Evolutionary conservation across 2,888 invertebrate species (phyloP), one percentile per base, ranked within the genome.

Genomic region (Drosophila subquinaria): DNA sequence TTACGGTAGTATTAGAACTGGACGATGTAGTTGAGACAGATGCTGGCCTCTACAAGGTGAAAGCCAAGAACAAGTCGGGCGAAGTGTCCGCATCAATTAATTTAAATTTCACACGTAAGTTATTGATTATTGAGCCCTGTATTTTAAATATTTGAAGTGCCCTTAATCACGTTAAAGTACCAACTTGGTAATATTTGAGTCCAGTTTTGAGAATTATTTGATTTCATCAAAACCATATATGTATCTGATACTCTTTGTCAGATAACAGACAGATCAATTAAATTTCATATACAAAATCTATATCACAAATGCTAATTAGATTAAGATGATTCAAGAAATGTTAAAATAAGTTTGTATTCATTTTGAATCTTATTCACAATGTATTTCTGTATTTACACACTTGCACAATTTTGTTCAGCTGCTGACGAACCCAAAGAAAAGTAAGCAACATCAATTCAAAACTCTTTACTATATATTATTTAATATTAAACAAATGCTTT

Each of bases 61-160:
- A 97, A 94, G 98, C 98, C 89, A 98, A 97, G 94, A 98, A 98
- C 94, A 97, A 97, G 94, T 97, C 97, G 95, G 99, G 99, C 92
- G 98, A 98, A 95, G 98, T 98, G 93, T 97, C 98, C 91, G 98
- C 98, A 89, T 98, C 98, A 92, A 98, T 98, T 93, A 98, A 98
- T 93, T 96, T 99, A 93, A 98, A 98, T 95, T 98, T 98, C 93
- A 98, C 97, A 94, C 98, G 98, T 98, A 94, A 97, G 98, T 97
- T 92, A 30, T 48, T 27, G 2, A 10, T 6, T 45, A 1, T 3
- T 13, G 11, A 11, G 11, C 1, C 1, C 20, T n/a, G 23, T 23
- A 8, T n/a, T 13, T 13, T n/a, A n/a, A n/a, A n/a, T n/a, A n/a
- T n/a, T n/a, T n/a, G n/a, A n/a, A n/a, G n/a, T n/a, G n/a, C n/a